Evolutionary conservation across 2,797 vertebrate species (phyloP).

Genomic region (Sebastes steindachneri): DNA sequence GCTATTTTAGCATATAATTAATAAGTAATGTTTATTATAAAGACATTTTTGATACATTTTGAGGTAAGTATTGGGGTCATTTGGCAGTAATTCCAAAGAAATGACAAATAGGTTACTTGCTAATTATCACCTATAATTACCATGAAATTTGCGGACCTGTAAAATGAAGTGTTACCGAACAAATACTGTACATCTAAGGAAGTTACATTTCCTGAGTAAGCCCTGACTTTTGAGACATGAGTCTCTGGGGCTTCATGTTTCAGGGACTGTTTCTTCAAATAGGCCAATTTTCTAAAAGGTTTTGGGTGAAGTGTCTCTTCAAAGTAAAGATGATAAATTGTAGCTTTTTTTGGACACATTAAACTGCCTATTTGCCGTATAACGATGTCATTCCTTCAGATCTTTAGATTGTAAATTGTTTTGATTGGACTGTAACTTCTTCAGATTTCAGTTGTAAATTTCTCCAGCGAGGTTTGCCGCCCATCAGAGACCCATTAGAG

Average conservation of each 20-base stretch:
- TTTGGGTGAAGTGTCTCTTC: background rate
- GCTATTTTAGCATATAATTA: too few species aligned
- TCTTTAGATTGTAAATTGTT: background rate
- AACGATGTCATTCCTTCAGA: background rate
- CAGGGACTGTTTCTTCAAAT: background rate
- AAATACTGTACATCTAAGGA: background rate
- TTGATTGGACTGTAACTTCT: background rate
- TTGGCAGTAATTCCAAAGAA: too few species aligned
- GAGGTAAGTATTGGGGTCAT: too few species aligned
- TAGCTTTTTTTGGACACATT: background rate
- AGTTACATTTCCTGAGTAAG: background rate
- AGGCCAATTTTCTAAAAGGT: background rate
- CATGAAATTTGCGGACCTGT: too few species aligned
- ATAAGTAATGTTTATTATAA: too few species aligned
- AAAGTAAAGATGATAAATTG: background rate
- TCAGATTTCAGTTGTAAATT: background rate
- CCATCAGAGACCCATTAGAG: background rate
- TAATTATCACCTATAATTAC: too few species aligned
- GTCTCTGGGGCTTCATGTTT: background rate
- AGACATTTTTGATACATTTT: too few species aligned
- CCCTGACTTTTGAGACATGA: background rate
- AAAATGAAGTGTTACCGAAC: background rate
- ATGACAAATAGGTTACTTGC: too few species aligned
- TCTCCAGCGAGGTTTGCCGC: background rate
- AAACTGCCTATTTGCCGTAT: background rate